Conservation (phyloP, 2,113 vertebrate species). For the Eleginops maclovinus region DNA sequence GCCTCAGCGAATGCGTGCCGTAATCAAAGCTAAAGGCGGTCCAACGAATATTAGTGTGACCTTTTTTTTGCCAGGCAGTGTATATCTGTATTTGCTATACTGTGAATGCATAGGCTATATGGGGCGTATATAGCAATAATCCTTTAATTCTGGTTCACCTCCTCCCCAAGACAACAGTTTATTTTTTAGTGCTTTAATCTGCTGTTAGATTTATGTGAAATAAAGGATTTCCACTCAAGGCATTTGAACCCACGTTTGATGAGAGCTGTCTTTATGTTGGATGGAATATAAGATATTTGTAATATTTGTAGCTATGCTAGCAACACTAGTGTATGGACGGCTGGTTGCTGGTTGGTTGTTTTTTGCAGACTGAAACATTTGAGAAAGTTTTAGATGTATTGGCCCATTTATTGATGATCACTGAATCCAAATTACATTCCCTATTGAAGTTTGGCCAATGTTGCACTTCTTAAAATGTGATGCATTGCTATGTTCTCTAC, state of each 20-base stretch:
- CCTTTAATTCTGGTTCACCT: conserved; percentile 24
- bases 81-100: conserved; percentile 8
- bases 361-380: no score
- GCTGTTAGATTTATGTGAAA: conserved; percentile 7
- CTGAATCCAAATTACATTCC: no score
- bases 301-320: not conserved
- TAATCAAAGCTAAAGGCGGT: no score
- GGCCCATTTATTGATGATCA: no score
- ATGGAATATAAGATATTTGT: not conserved
- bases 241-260: not conserved
- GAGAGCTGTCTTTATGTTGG: not conserved
- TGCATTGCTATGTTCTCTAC: not conserved
- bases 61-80: no score
- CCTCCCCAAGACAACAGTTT: not conserved
- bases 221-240: conserved; percentile 1
- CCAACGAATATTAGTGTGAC: no score
- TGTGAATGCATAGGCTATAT: conserved; percentile 5
- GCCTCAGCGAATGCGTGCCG: no score
- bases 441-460: not conserved
- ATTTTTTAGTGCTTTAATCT: conserved; percentile 44
- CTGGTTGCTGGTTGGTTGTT: not conserved
- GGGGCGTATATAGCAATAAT: conserved; percentile 1
- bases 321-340: not conserved
- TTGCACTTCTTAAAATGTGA: not conserved
- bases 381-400: no score